Evolutionary conservation across 2,888 invertebrate genomes (phyloP).

Genomic region (Lasius platythorax): DNA sequence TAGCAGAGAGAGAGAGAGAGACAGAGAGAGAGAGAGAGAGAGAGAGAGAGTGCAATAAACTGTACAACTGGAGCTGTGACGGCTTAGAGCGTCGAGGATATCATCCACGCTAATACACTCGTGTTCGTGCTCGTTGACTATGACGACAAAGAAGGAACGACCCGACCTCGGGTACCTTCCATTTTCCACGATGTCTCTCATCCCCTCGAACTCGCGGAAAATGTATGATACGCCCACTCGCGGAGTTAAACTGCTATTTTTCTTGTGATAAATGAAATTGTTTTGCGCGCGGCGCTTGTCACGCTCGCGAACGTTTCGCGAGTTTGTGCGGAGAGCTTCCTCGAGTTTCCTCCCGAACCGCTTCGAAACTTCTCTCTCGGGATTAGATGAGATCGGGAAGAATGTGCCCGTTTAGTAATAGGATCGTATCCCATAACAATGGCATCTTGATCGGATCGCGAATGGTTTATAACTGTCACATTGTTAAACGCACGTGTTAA

Average conservation of each 20-base stretch:
- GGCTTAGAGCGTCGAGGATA: conserved; percentile 30
- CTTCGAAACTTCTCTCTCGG: conserved; percentile 33
- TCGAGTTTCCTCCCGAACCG: conserved; percentile 43
- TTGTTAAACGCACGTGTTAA: neutral
- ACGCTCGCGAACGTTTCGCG: conserved; percentile 53
- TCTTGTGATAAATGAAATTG: conserved; percentile 84
- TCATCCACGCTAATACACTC: conserved; percentile 67
- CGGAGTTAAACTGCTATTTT: conserved; percentile 81
- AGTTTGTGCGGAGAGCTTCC: conserved; percentile 43
- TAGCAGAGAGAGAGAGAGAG: neutral
- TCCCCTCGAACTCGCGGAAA: conserved; percentile 60
- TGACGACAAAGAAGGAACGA: conserved; percentile 59
- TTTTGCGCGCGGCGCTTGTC: conserved; percentile 71
- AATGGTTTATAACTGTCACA: neutral
- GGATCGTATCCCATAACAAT: conserved; percentile 6
- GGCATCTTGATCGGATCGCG: conserved; percentile 21
- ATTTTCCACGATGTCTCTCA: conserved; percentile 48
- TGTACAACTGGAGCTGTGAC: conserved; percentile 52
- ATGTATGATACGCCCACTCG: conserved; percentile 73
- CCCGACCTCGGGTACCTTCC: conserved; percentile 46
- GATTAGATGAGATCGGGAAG: conserved; percentile 52
- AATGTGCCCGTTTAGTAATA: conserved; percentile 28
- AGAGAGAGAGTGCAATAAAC: conserved; percentile 56
- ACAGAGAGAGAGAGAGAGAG: neutral
- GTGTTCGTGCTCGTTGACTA: conserved; percentile 29